Percentiles rank a stretch among this genome's conserved stretches.
phyloP scores from a whole-genome alignment of 1,140 invertebrate genomes.

The Drosophila obscura region DNA sequence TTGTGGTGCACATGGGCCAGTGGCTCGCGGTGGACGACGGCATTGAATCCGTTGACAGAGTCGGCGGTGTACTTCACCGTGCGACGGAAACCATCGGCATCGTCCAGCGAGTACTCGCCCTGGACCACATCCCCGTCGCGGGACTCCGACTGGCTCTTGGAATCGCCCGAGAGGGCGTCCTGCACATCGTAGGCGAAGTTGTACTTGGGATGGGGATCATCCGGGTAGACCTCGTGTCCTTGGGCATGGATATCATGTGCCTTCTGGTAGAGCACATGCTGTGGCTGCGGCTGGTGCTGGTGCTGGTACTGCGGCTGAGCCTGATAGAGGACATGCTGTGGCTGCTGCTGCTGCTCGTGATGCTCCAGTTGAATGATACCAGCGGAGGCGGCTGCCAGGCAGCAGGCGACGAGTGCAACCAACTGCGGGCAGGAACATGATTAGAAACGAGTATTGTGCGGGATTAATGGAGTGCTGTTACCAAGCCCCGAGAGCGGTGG shows the following conservation, averaged over 20 bases:
- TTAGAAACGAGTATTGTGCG: not conserved
- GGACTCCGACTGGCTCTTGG: conserved; percentile 86
- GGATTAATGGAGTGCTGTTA: not conserved
- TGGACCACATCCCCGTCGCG: conserved; percentile 86
- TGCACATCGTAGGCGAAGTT: conserved; percentile 85
- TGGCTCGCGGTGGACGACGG: conserved; percentile 84
- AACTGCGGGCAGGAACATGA: conserved; percentile 23
- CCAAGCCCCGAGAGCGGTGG: not conserved
- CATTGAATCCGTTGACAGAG: conserved; percentile 83
- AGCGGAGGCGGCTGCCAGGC: conserved; percentile 62
- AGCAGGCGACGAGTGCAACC: conserved; percentile 55
- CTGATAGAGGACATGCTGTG: conserved; percentile 37
- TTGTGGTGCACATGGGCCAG: conserved; percentile 71
- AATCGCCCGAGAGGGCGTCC: conserved; percentile 86
- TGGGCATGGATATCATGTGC: conserved; percentile 68
- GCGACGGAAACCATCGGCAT: conserved; percentile 83
- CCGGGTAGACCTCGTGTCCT: conserved; percentile 77
- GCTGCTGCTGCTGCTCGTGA: conserved; percentile 55
- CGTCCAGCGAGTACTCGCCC: conserved; percentile 78
- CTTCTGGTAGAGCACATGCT: conserved; percentile 71
- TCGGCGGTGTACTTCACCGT: conserved; percentile 84
- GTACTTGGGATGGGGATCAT: conserved; percentile 85
- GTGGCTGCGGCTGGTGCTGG: conserved; percentile 36
- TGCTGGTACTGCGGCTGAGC: conserved; percentile 19
- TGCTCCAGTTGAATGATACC: conserved; percentile 71